phyloP scores from a whole-genome alignment of 2,113 vertebrate species.

The Furnarius figulus region DNA sequence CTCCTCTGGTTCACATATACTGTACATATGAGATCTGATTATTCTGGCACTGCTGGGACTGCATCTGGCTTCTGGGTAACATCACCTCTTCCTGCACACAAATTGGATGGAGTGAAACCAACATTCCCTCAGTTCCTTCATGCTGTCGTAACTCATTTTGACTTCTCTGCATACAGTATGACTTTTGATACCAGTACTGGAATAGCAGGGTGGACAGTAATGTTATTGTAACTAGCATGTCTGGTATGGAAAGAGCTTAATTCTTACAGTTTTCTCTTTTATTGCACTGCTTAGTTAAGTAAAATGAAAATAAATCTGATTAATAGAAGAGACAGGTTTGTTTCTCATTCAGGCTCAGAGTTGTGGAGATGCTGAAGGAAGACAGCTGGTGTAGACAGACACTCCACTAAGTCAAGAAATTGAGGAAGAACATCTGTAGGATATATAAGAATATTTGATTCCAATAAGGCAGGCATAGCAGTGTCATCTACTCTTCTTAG shows the following conservation, averaged over 20 bases:
- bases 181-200: neutral
- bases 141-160: neutral
- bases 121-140: neutral
- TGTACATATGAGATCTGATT: neutral
- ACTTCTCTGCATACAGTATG: neutral
- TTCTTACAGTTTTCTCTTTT: neutral
- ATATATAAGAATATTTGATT: constrained; percentile 3
- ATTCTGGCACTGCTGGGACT: constrained; percentile 15
- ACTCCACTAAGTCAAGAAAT: neutral
- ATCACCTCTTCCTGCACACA: neutral
- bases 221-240: neutral
- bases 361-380: constrained; percentile 15
- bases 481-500: neutral
- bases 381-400: constrained; percentile 19
- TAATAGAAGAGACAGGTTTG: constrained; percentile 11
- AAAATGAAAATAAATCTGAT: constrained; percentile 32
- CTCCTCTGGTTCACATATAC: neutral
- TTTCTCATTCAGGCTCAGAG: neutral
- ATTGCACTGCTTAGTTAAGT: neutral
- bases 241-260: neutral
- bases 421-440: constrained; percentile 48
- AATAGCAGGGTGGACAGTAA: neutral
- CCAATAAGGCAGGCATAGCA: neutral
- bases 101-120: neutral
- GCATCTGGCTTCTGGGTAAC: constrained; percentile 18